A percentile compares a stretch with the other conserved stretches of the same genome.
phyloP scores from a whole-genome alignment of 2,888 invertebrate species.

The Drosophila merina region DNA sequence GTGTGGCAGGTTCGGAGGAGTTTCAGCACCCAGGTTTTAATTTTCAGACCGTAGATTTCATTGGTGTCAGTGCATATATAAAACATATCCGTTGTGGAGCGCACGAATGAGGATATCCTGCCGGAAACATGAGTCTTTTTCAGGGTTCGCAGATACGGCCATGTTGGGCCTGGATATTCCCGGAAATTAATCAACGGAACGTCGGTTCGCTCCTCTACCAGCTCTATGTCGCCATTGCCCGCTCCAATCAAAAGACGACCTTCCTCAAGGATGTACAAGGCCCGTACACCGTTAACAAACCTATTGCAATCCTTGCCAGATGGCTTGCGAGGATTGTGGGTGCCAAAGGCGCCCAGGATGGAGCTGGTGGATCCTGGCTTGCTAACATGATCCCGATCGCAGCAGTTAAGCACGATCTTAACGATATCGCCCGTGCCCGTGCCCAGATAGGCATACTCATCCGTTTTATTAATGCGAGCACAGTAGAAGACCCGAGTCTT shows the following conservation, averaged over 20 bases:
- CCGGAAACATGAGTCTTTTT: conserved; percentile 86
- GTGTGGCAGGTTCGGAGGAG: conserved; percentile 93
- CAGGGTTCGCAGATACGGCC: conserved; percentile 86
- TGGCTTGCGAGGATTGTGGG: conserved; percentile 81
- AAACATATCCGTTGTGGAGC: conserved; percentile 86
- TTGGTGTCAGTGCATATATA: conserved; percentile 91
- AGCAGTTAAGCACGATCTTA: conserved; percentile 83
- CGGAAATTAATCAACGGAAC: conserved; percentile 72
- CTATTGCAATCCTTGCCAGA: conserved; percentile 83
- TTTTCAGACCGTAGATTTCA: conserved; percentile 91
- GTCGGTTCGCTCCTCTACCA: conserved; percentile 87
- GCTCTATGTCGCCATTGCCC: conserved; percentile 92
- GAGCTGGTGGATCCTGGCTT: conserved; percentile 80
- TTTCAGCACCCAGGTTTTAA: conserved; percentile 88
- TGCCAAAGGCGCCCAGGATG: conserved; percentile 85
- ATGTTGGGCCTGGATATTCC: conserved; percentile 85
- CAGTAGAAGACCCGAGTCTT: conserved; percentile 91
- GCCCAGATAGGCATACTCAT: conserved; percentile 92
- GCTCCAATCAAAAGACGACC: conserved; percentile 90
- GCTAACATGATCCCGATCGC: conserved; percentile 82
- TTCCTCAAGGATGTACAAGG: conserved; percentile 86
- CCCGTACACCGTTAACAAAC: conserved; percentile 85
- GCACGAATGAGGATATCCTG: conserved; percentile 90
- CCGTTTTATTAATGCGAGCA: conserved; percentile 88
- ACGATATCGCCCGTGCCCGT: conserved; percentile 89